Evolutionary conservation across 2,113 vertebrate species (phyloP), one percentile per base, ranked within the genome.

Genomic region (Brachypteracias leptosomus): DNA sequence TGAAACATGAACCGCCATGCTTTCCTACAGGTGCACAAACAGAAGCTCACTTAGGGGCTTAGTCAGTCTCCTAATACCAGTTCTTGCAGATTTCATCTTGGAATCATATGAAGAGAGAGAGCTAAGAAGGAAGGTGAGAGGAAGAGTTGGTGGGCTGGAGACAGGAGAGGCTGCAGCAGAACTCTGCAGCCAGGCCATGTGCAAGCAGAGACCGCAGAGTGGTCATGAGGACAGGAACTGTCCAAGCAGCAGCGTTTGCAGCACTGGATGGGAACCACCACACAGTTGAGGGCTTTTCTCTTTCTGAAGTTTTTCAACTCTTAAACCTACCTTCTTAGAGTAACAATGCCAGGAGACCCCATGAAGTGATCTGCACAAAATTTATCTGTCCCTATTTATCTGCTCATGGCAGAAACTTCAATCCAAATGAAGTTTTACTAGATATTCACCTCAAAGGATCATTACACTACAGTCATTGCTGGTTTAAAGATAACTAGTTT

Each of bases 241-340:
- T 63, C 59, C 76, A 76, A 24, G 57, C 19, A 74, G n/a, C 33
- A 25, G 3, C 0, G 0, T 25, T 36, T 55, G 26, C 52, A 6
- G 52, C 57, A 8, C n/a, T 26, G 18, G 17, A 12, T 44, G 28
- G 42, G 31, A 88, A 42, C 25, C 11, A 22, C 59, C 31, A 46
- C 46, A 42, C 26, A 28, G 5, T 1, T 44, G 19, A 88, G n/a
- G 22, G 46, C 36, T 85, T 94, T 66, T 29, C 31, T 22, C 36
- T 54, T 75, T 54, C 75, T 35, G 35, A 49, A 29, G 2, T 10
- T 59, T 85, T 89, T 72, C 36, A 15, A 2, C 16, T 47, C 46
- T 84, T 49, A 58, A 87, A 36, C 22, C 28, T 18, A 4, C 55
- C 21, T 61, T 76, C 47, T 70, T 61, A 31, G 16, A 47, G 28